Evolutionary conservation across 2,113 vertebrate species (phyloP).

Genomic region (Anhinga rufa): DNA sequence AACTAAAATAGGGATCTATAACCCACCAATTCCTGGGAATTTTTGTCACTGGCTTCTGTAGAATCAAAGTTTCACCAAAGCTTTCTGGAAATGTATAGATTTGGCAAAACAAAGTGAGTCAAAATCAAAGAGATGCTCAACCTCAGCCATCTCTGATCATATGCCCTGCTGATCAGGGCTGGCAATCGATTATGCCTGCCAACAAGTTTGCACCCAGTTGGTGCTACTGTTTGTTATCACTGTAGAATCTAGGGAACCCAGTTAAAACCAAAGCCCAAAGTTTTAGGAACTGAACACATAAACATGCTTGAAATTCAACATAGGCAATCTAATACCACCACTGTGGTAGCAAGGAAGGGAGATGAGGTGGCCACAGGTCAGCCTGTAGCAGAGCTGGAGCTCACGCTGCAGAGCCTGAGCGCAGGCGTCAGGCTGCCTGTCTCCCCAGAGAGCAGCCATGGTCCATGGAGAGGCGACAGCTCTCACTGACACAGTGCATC

Average conservation of each 20-base stretch:
- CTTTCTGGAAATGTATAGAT: background rate
- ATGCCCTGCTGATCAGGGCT: background rate
- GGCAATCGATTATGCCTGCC: accelerated
- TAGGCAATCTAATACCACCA: background rate
- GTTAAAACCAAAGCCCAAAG: background rate
- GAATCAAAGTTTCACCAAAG: background rate
- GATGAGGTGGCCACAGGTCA: background rate
- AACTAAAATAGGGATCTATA: background rate
- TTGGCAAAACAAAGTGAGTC: background rate
- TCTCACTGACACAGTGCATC: background rate
- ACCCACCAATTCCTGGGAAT: background rate
- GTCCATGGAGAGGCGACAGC: accelerated
- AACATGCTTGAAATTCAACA: background rate
- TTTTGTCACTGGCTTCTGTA: background rate
- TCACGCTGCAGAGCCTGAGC: accelerated
- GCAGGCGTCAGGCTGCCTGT: background rate
- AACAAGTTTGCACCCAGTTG: background rate
- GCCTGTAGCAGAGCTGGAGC: background rate
- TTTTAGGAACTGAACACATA: background rate
- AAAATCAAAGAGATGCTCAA: background rate
- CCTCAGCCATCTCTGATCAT: background rate
- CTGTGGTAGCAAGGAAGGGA: background rate
- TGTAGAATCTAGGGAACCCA: background rate
- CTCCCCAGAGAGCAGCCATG: background rate
- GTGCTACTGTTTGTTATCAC: background rate